These are phyloP conservation scores for Meiosimyza platycephala DNA, from an alignment of 2,888 invertebrate species.

Conservation along the genomic window DNA sequence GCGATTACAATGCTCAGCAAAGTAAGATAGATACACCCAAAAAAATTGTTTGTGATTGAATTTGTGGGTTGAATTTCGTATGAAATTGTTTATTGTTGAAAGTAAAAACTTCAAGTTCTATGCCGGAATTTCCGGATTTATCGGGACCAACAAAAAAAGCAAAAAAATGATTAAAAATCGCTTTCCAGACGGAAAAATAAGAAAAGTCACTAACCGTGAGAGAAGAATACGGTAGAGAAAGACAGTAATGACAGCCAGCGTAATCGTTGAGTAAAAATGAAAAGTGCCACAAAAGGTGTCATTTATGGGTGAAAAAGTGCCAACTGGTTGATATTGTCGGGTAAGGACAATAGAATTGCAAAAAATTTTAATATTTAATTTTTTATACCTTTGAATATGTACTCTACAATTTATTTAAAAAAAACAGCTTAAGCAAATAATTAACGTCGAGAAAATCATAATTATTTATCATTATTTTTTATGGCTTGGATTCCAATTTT, in stretches of 20 bases:
- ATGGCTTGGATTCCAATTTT: too few relatives aligned
- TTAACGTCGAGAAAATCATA: too few relatives aligned
- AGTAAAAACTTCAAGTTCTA: not conserved
- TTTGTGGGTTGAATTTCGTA: not conserved
- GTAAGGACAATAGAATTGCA: too few relatives aligned
- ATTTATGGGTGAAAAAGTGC: too few relatives aligned
- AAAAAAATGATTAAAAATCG: constrained; percentile 6
- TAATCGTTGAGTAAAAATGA: not conserved
- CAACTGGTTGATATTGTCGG: too few relatives aligned
- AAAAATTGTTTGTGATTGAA: not conserved
- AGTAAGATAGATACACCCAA: constrained; percentile 12
- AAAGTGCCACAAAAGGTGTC: too few relatives aligned
- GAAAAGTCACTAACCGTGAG: constrained; percentile 25
- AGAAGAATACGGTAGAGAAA: not conserved
- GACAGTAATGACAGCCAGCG: not conserved
- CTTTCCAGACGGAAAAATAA: constrained; percentile 8
- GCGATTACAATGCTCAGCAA: constrained; percentile 15
- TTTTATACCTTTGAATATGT: too few relatives aligned
- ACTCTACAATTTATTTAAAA: too few relatives aligned
- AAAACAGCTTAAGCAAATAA: too few relatives aligned
- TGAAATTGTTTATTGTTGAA: not conserved
- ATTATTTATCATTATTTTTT: too few relatives aligned
- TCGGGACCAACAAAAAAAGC: not conserved
- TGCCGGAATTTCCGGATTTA: constrained; percentile 20
- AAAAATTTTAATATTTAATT: too few relatives aligned